phyloP scores from a whole-genome alignment of 2,113 vertebrate species.

The Anguilla japonica region DNA sequence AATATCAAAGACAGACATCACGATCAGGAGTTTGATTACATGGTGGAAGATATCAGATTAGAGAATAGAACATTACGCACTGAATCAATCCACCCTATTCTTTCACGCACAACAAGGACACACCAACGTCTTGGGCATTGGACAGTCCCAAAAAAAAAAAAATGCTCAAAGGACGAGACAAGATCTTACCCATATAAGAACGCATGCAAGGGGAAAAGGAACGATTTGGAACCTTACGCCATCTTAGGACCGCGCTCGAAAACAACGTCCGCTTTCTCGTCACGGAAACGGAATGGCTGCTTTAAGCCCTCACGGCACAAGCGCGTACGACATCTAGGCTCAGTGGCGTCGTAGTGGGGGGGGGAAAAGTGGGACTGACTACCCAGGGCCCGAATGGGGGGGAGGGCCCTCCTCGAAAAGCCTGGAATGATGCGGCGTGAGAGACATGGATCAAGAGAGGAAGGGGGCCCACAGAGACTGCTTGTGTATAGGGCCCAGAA shows the following conservation, averaged over 20 bases:
- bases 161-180: neutral
- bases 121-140: neutral
- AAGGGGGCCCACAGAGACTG: too few species aligned
- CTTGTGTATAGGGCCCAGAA: too few species aligned
- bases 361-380: too few species aligned
- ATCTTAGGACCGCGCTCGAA: neutral
- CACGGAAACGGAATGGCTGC: constrained; percentile 26
- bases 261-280: constrained; percentile 9
- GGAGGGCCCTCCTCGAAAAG: too few species aligned
- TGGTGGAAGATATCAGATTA: neutral
- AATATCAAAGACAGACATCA: neutral
- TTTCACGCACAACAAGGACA: neutral
- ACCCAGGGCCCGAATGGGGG: too few species aligned
- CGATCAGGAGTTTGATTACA: neutral
- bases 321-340: neutral
- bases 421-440: too few species aligned
- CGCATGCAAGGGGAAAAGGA: neutral
- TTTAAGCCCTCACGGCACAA: constrained; percentile 17
- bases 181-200: neutral
- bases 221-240: neutral
- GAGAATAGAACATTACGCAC: neutral
- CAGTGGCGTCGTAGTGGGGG: too few species aligned
- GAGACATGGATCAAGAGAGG: too few species aligned
- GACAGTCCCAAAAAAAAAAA: neutral
- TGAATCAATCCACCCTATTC: neutral